Evolutionary conservation across 2,113 vertebrate genomes (phyloP).

Genomic region (Herpailurus yagouaroundi): DNA sequence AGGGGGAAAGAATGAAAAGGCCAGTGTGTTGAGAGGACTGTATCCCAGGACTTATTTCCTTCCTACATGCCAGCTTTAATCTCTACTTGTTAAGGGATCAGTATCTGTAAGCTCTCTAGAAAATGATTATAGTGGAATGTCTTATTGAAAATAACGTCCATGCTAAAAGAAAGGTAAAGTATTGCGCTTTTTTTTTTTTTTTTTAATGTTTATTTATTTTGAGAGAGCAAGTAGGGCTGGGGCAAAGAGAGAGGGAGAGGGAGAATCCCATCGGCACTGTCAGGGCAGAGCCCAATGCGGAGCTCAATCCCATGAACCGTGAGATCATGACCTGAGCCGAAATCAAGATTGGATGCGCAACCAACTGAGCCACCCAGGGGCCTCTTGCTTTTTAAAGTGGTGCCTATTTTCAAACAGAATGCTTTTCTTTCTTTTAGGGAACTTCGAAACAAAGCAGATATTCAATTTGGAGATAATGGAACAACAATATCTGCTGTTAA

Average conservation of each 20-base stretch:
- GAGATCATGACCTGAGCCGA: too few relatives aligned
- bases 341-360: too few relatives aligned
- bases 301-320: too few relatives aligned
- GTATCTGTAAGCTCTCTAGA: not conserved
- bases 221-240: too few relatives aligned
- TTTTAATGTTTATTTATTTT: too few relatives aligned
- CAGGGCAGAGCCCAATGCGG: too few relatives aligned
- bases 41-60: not conserved
- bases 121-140: not conserved
- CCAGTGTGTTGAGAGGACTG: not conserved
- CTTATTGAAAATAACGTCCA: not conserved
- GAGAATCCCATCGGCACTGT: too few relatives aligned
- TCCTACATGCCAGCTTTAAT: not conserved
- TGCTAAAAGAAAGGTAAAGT: not conserved
- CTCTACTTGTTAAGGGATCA: not conserved
- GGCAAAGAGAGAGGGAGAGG: too few relatives aligned
- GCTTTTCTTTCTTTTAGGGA: constrained; percentile 87
- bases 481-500: constrained; percentile 93
- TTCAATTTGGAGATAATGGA: constrained; percentile 92
- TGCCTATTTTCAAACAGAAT: constrained; percentile 36
- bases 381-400: not conserved
- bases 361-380: too few relatives aligned
- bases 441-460: constrained; percentile 90
- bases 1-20: not conserved
- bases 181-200: not conserved